phyloP scores from a whole-genome alignment of 2,888 invertebrate species.

The Lasioglossum malachurum region DNA sequence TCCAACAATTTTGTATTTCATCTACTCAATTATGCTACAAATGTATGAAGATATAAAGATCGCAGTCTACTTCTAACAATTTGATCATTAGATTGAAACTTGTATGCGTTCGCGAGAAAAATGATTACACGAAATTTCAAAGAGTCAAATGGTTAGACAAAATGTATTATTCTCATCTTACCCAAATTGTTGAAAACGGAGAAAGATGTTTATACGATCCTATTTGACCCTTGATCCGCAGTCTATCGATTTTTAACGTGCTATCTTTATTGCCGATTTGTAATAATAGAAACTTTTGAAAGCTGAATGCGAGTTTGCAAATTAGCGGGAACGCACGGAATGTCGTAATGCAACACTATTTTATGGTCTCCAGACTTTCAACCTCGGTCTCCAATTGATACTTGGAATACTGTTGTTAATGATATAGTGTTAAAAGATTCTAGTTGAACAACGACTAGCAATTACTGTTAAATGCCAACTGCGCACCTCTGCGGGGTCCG shows the following conservation, averaged over 20 bases:
- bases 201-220: too few species aligned
- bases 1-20: too few species aligned
- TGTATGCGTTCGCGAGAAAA: too few species aligned
- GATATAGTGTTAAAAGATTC: constrained; percentile 7
- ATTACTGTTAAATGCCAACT: constrained; percentile 25
- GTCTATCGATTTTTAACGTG: neutral
- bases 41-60: too few species aligned
- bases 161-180: too few species aligned
- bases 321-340: neutral
- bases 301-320: neutral
- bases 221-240: neutral
- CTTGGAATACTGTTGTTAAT: neutral
- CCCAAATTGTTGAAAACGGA: too few species aligned
- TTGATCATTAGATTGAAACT: too few species aligned
- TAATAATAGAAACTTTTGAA: neutral
- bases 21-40: too few species aligned
- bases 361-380: constrained; percentile 7
- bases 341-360: neutral
- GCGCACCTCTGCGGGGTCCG: neutral
- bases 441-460: neutral
- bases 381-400: neutral
- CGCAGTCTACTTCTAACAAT: too few species aligned
- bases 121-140: too few species aligned
- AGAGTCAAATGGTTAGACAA: too few species aligned
- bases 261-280: neutral